A percentile compares a stretch with the other conserved stretches of the same genome.
Conservation (phyloP, 2,797 vertebrate genomes). For the Lophius americanus region DNA sequence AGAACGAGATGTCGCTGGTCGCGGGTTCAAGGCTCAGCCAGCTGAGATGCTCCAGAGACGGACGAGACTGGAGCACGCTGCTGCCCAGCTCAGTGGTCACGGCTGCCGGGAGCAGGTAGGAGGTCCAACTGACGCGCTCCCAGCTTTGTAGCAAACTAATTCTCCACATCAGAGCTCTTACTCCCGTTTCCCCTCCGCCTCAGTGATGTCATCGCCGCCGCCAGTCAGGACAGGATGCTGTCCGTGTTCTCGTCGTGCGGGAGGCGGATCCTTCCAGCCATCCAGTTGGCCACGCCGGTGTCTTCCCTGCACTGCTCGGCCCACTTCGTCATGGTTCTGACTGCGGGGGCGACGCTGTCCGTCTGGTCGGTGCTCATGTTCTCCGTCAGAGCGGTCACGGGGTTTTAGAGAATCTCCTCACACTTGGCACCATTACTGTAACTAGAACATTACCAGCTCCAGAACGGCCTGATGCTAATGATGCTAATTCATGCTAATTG, state of each 20-base stretch:
- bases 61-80: constrained; percentile 92
- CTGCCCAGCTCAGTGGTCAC: constrained; percentile 89
- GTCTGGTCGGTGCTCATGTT: constrained; percentile 86
- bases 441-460: too few relatives aligned
- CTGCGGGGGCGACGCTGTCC: constrained; percentile 88
- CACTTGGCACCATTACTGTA: too few relatives aligned
- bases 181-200: not conserved
- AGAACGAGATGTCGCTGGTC: constrained; percentile 90
- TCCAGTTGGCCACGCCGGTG: constrained; percentile 88
- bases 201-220: constrained; percentile 91
- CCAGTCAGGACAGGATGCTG: constrained; percentile 91
- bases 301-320: constrained; percentile 93
- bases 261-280: constrained; percentile 92
- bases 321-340: constrained; percentile 93
- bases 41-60: constrained; percentile 91
- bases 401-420: too few relatives aligned
- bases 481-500: too few relatives aligned
- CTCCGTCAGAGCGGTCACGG: not conserved
- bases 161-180: too few relatives aligned
- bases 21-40: constrained; percentile 91
- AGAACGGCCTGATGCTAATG: too few relatives aligned
- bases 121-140: not conserved
- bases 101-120: constrained; percentile 91
- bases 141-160: too few relatives aligned
- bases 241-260: constrained; percentile 94